Evolutionary conservation across 2,797 vertebrate species (phyloP).

Genomic region (Xenopus petersii): DNA sequence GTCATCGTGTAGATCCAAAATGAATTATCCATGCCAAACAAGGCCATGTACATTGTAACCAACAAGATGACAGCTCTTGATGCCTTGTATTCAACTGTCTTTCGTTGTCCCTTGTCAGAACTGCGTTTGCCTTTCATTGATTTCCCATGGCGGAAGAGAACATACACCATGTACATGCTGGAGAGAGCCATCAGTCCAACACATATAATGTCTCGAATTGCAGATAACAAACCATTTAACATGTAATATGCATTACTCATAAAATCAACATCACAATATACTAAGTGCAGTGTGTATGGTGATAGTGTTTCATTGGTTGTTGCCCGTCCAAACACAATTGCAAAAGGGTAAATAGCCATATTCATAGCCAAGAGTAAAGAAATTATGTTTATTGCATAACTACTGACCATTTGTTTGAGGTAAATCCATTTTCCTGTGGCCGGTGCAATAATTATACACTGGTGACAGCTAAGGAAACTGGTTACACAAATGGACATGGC

Average conservation of each 20-base stretch:
- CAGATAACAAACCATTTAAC: constrained; percentile 5
- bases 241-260: constrained; percentile 2
- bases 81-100: constrained; percentile 18
- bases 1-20: constrained; percentile 20
- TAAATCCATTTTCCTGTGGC: constrained; percentile 3
- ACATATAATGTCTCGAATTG: constrained; percentile 42
- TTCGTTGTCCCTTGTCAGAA: constrained; percentile 3
- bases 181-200: constrained; percentile 72
- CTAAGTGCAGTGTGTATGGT: constrained; percentile 16
- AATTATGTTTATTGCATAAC: constrained; percentile 8
- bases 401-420: constrained; percentile 6
- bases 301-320: constrained; percentile 9
- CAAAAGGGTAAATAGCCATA: background rate
- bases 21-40: constrained; percentile 31
- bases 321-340: constrained; percentile 5
- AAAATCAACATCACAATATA: constrained; percentile 20
- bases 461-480: constrained; percentile 36
- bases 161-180: constrained; percentile 61
- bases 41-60: constrained; percentile 10
- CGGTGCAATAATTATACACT: constrained; percentile 25
- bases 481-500: constrained; percentile 44
- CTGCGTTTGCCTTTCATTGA: constrained; percentile 13
- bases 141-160: constrained; percentile 6
- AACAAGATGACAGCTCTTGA: constrained; percentile 27
- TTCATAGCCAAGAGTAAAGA: constrained; percentile 8